Percentiles rank a stretch among this genome's conserved stretches.
Evolutionary conservation across 2,888 invertebrate genomes (phyloP).

Genomic region (Mycalesis mineus): DNA sequence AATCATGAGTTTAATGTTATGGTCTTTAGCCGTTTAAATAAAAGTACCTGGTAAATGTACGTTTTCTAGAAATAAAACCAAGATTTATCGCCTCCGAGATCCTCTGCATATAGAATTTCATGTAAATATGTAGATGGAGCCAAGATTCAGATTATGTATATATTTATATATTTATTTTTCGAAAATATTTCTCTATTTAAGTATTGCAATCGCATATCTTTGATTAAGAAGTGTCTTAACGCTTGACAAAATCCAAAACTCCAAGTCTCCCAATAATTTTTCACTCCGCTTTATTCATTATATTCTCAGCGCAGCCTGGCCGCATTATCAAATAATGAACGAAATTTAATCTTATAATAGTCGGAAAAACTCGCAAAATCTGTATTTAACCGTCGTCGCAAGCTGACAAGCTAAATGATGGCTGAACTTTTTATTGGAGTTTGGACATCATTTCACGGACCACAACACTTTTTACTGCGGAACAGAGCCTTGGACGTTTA

Average conservation of each 20-base stretch:
- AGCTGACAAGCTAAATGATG: conserved; percentile 29
- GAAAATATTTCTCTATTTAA: no score
- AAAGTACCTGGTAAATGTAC: no score
- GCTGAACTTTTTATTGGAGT: conserved; percentile 30
- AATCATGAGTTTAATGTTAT: no score
- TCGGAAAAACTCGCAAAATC: conserved; percentile 26
- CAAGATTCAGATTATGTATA: no score
- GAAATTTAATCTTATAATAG: conserved; percentile 25
- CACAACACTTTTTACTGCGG: conserved; percentile 24
- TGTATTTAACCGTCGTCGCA: conserved; percentile 28
- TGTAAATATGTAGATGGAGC: no score
- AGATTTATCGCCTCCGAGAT: no score
- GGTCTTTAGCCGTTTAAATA: no score
- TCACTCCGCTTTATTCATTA: conserved; percentile 10
- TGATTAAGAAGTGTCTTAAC: not conserved
- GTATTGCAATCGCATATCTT: not conserved
- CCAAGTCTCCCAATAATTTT: not conserved
- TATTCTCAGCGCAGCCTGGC: conserved; percentile 13
- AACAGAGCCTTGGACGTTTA: not conserved
- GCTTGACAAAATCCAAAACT: not conserved
- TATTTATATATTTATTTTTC: no score
- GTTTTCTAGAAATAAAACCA: no score
- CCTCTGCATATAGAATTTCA: no score
- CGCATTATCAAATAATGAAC: conserved; percentile 23
- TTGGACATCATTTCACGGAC: conserved; percentile 27